Evolutionary conservation across 2,113 vertebrate species (phyloP), one percentile per base, ranked within the genome.

Genomic region (Raja brachyura): DNA sequence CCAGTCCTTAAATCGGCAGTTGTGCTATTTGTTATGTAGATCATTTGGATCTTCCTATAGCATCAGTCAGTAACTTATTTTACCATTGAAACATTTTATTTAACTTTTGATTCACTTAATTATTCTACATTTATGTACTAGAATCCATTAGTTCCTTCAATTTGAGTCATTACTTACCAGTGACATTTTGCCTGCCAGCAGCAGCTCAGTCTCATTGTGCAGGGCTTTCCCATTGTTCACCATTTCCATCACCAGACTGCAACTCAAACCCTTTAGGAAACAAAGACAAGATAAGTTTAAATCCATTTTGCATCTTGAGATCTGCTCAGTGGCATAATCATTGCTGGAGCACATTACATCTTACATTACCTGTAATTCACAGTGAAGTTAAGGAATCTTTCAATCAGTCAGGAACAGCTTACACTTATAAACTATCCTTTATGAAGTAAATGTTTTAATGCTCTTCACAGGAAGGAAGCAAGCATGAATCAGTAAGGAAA

Each of bases 141-240:
- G 66, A 39, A 25, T 16, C 1, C 63, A 66, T 33, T 61, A 7
- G 48, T 63, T 88, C 93, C 94, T 78, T 73, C 77, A 9, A 93
- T 66, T 77, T 88, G 92, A 48, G 88, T 90, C 93, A 76, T 76
- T 94, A 93, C 96, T 96, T 95, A 99, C 99, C 98, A 99, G 95
- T 8, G 98, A 98, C 97, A 99, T 98, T 94, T 97, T 98, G 16
- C 99, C 98, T 0, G 97, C 95, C 93, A 99, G 96, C 83, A 99
- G 97, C 93, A 99, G 97, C 75, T 98, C 98, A 0, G 99, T 99
- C 96, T 99, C 99, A 22, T 97, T 98, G 94, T 99, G 97, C 75
- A 99, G 95, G 18, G 97, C 99, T 95, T 97, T 97, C 68, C 99
- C 97, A 31, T 98, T 98, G 76, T 95, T 97, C 93, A 99, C 97